Evolutionary conservation across 2,888 invertebrate species (phyloP).

Genomic region (Hoplodrina ambigua): DNA sequence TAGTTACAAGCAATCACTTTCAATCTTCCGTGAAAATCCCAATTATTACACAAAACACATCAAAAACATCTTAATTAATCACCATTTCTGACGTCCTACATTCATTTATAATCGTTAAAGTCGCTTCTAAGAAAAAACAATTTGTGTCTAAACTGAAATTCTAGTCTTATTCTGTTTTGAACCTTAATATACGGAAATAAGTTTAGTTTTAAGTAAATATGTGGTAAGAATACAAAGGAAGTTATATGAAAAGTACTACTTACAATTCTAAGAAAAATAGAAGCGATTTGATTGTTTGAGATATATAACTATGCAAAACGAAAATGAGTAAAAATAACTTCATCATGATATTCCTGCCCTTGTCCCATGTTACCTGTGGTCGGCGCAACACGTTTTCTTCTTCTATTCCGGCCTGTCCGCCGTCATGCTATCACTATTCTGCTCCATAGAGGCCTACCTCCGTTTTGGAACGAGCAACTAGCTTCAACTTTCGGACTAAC

Average conservation of each 20-base stretch:
- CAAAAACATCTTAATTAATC: constrained; percentile 49
- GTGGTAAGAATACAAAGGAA: not conserved
- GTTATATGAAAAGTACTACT: constrained; percentile 5
- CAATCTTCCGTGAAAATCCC: constrained; percentile 33
- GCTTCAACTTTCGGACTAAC: no score
- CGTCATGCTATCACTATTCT: no score
- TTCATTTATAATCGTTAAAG: constrained; percentile 58
- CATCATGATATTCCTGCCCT: no score
- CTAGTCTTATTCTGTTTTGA: constrained; percentile 3
- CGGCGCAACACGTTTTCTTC: no score
- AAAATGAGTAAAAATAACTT: no score
- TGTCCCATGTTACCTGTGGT: no score
- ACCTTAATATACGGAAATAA: not conserved
- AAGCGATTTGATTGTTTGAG: no score
- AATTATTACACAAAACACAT: constrained; percentile 49
- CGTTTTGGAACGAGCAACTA: no score
- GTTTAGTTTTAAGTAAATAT: not conserved
- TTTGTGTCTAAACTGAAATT: constrained; percentile 35
- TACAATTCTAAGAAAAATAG: no score
- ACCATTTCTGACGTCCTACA: constrained; percentile 46
- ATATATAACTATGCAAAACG: no score
- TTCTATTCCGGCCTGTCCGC: no score
- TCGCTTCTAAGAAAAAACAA: constrained; percentile 51
- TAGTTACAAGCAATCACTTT: constrained; percentile 26
- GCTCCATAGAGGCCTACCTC: no score